Evolutionary conservation across 2,888 invertebrate species (phyloP).

Genomic region (Matsumyia berberina): DNA sequence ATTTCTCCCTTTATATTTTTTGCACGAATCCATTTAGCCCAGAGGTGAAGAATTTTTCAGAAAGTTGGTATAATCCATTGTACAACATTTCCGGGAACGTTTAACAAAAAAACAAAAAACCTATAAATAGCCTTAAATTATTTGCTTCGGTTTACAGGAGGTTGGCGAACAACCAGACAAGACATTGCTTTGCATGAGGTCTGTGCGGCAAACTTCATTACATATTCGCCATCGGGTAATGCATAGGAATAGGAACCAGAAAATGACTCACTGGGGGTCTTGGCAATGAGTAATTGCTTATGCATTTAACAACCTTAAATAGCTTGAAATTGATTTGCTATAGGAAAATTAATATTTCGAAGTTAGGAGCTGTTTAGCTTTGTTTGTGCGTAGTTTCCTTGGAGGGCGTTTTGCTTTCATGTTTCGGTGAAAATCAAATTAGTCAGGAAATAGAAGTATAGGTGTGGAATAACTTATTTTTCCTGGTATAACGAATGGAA

Average conservation of each 20-base stretch:
- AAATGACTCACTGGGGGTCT: constrained; percentile 44
- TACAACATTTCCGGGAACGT: constrained; percentile 37
- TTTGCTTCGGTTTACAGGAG: background rate
- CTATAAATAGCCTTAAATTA: constrained; percentile 42
- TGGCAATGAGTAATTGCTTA: constrained; percentile 33
- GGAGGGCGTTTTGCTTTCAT: background rate
- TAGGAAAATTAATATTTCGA: background rate
- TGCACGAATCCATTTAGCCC: background rate
- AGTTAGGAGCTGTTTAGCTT: background rate
- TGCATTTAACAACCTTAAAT: constrained; percentile 30
- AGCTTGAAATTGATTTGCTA: constrained; percentile 28
- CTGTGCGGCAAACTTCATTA: constrained; percentile 33
- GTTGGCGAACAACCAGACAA: background rate
- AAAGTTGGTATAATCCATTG: constrained; percentile 7
- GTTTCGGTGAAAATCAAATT: constrained; percentile 4
- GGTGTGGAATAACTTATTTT: background rate
- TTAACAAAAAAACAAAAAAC: constrained; percentile 11
- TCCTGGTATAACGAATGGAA: background rate
- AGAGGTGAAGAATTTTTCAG: background rate
- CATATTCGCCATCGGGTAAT: constrained; percentile 1
- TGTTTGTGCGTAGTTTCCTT: background rate
- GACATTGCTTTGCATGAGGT: constrained; percentile 34
- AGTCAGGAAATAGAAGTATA: background rate
- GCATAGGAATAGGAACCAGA: background rate
- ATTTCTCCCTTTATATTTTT: background rate